Conservation (phyloP, 2,888 invertebrate genomes). For the Chrysomela aeneicollis region DNA sequence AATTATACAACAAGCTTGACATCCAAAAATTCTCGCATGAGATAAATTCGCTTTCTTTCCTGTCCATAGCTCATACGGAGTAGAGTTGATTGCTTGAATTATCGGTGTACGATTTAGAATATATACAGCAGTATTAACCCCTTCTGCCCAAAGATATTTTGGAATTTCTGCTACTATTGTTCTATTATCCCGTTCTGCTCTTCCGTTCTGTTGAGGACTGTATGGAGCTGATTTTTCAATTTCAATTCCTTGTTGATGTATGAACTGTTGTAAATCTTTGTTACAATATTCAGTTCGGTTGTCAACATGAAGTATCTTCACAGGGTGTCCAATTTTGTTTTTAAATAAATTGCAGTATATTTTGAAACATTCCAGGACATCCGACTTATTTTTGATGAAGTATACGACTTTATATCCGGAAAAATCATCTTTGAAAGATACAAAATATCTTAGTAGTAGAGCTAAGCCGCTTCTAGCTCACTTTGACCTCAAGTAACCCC, state of each 20-base stretch:
- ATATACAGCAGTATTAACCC: slow-evolving; percentile 47
- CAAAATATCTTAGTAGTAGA: slow-evolving; percentile 34
- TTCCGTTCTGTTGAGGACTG: slow-evolving; percentile 48
- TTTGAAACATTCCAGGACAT: slow-evolving; percentile 33
- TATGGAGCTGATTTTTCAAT: slow-evolving; percentile 44
- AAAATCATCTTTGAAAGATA: slow-evolving; percentile 34
- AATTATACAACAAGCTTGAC: too few relatives aligned
- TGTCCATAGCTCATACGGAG: slow-evolving; percentile 9
- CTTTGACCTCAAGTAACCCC: too few relatives aligned
- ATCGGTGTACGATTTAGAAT: slow-evolving; percentile 18
- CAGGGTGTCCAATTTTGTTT: slow-evolving; percentile 28
- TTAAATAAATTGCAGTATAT: slow-evolving; percentile 22
- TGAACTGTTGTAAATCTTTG: slow-evolving; percentile 16
- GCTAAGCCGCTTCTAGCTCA: too few relatives aligned
- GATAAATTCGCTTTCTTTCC: neutral
- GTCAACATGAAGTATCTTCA: slow-evolving; percentile 26
- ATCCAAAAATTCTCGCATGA: neutral
- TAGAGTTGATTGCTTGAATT: slow-evolving; percentile 18
- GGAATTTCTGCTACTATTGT: slow-evolving; percentile 48
- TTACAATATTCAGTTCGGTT: slow-evolving; percentile 24
- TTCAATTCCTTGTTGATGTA: slow-evolving; percentile 37
- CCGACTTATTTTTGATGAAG: slow-evolving; percentile 33
- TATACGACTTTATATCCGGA: slow-evolving; percentile 30
- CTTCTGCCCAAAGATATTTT: slow-evolving; percentile 53
- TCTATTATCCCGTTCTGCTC: slow-evolving; percentile 48